Base-by-base conservation (phyloP, 2,888 invertebrate species). In the Uloborus plumipes region DNA sequence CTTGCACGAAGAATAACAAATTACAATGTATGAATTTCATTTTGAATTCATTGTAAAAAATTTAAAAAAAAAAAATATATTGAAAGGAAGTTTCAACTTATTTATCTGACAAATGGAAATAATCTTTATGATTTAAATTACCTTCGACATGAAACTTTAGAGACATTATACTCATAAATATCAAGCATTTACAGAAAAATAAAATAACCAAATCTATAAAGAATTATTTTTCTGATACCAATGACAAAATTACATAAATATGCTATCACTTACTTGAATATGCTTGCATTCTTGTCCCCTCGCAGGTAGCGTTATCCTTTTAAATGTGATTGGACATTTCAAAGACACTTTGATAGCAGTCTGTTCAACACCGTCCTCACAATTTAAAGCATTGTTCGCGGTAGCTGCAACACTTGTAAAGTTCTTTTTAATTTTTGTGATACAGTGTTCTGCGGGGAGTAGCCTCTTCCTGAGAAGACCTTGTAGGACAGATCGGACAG, bases 251-350 rank as follows among this genome's bases (percentile, higher is more conserved):
- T 6, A 39, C 11, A 39, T 39, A 39, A 39, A 39, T 55, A 31
- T 3, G 31, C 7, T 15, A 61, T 22, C 18, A 47, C 20, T 49
- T 66, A 80, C 86, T 88, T 97, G 97, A 91, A 97, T 95, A 91
- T 98, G 98, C 91, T 96, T 97, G 90, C 97, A 98, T 88, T 97
- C 97, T 88, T 96, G 95, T 39, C 98, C 97, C 88, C 98, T 92
- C 64, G 97, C 97, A 82, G 98, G 98, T 89, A 98, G 91, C 85
- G 94, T 94, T 89, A 98, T 98, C 89, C 95, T 93, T 91, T 96
- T 95, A 90, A 94, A 97, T 80, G 97, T 97, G 87, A 98, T 97
- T 84, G 97, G 97, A 92, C 98, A 98, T 91, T 97, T 97, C 88
- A 98, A 91, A 84, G 96, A 95, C 85, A 92, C 91, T 91, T 92